phyloP scores from a whole-genome alignment of 1,140 invertebrate species.

The Aphaenogaster rudis region DNA sequence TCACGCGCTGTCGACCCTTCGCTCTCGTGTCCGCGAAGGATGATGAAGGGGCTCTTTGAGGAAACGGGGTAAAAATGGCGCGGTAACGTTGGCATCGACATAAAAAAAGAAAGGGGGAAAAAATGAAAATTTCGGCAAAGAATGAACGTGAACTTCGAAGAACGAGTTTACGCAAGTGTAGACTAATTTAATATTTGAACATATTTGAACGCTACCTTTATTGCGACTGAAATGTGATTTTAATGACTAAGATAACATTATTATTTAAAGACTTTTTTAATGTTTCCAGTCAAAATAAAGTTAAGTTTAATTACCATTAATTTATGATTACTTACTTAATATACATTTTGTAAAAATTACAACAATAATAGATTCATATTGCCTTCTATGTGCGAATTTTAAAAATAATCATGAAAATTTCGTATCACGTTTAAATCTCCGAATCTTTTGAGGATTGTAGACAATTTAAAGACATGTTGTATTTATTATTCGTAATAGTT shows the following conservation, averaged over 20 bases:
- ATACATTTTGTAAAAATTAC: neutral
- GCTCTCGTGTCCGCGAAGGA: neutral
- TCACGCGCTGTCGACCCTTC: conserved; percentile 48
- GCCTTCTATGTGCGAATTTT: neutral
- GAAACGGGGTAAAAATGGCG: conserved; percentile 34
- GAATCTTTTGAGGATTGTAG: neutral
- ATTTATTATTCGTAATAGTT: neutral
- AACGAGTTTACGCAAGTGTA: neutral
- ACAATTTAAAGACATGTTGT: neutral
- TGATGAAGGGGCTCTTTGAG: conserved; percentile 31
- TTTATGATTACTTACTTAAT: neutral
- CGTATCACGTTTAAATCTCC: neutral
- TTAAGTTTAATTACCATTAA: neutral
- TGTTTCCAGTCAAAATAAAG: neutral
- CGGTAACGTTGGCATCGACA: neutral
- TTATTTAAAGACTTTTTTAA: neutral
- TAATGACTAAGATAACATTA: neutral
- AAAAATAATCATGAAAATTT: neutral
- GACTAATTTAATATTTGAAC: neutral
- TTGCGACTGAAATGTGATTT: neutral
- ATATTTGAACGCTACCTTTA: neutral
- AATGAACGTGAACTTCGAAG: neutral
- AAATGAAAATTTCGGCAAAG: neutral
- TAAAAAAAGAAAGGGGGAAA: neutral
- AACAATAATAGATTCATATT: neutral